phyloP scores from a whole-genome alignment of 2,113 vertebrate species.

The Chrysemys picta region DNA sequence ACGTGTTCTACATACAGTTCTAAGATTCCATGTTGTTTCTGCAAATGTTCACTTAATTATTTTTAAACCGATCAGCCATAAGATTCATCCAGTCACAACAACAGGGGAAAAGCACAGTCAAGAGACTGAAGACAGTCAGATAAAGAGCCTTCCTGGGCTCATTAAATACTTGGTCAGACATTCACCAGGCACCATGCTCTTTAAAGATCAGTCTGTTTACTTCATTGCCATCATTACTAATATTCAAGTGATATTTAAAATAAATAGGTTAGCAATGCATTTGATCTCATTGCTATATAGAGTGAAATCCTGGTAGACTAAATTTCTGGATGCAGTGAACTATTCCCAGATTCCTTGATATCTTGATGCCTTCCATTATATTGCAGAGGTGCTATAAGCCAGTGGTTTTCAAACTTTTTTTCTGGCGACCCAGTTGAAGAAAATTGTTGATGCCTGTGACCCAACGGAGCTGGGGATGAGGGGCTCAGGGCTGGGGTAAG shows the following conservation, averaged over 20 bases:
- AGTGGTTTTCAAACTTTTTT: too few relatives aligned
- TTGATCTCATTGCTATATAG: conserved; percentile 46
- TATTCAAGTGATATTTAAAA: conserved; percentile 59
- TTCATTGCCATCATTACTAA: conserved; percentile 27
- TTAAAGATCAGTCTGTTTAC: conserved; percentile 47
- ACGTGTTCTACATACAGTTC: neutral
- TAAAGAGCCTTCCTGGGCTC: conserved; percentile 19
- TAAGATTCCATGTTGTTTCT: neutral
- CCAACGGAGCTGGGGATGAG: too few relatives aligned
- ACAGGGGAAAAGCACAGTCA: conserved; percentile 53
- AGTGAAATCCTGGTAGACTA: neutral
- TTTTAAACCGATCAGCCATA: conserved; percentile 43
- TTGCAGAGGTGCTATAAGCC: neutral
- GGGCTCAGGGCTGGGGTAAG: too few relatives aligned
- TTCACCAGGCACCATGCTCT: conserved; percentile 40
- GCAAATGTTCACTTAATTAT: conserved; percentile 28
- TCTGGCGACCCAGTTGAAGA: too few relatives aligned
- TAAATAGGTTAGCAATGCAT: conserved; percentile 63
- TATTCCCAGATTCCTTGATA: conserved; percentile 44
- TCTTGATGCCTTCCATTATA: accelerated
- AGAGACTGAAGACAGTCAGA: neutral
- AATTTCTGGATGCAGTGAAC: conserved; percentile 25
- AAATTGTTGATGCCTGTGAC: too few relatives aligned
- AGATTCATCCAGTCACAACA: conserved; percentile 50
- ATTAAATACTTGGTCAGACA: conserved; percentile 52